Conservation (phyloP, 2,113 vertebrate species). For the Pampusana beccarii region DNA sequence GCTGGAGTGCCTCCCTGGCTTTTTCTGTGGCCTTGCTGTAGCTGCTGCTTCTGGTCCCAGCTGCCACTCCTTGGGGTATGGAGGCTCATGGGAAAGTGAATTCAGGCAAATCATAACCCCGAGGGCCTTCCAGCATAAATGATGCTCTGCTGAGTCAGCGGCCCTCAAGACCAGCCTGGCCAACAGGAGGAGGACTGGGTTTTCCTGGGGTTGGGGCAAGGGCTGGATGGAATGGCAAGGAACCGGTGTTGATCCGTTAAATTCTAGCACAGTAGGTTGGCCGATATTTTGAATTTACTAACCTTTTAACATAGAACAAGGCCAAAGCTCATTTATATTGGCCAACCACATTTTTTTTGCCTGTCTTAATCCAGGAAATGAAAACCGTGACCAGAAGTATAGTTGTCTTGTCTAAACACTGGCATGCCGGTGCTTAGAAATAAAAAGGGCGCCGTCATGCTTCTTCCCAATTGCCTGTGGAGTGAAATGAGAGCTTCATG, state of each 20-base stretch:
- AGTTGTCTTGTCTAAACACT: constrained; percentile 43
- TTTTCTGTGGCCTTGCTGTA: neutral
- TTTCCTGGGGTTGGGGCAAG: neutral
- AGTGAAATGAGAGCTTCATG: neutral
- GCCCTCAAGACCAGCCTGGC: neutral
- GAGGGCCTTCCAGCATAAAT: neutral
- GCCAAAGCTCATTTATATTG: neutral
- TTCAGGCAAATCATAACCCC: neutral
- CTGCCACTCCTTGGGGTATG: neutral
- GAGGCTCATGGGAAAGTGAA: neutral
- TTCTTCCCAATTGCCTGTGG: neutral
- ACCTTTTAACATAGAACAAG: constrained; percentile 9
- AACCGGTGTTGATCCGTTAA: neutral
- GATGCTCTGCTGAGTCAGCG: accelerated
- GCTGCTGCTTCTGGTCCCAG: neutral
- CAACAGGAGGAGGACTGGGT: accelerated
- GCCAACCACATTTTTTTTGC: constrained; percentile 7
- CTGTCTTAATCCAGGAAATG: constrained; percentile 48
- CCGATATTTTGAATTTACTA: constrained; percentile 48
- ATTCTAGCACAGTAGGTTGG: constrained; percentile 17
- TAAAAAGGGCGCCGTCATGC: neutral
- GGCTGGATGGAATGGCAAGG: neutral
- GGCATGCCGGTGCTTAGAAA: neutral
- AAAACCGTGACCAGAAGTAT: constrained; percentile 2
- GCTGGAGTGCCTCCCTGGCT: neutral